Base-by-base conservation (phyloP, 35 echinoderm and acorn worm species). In the Heliocidaris erythrogramma region DNA sequence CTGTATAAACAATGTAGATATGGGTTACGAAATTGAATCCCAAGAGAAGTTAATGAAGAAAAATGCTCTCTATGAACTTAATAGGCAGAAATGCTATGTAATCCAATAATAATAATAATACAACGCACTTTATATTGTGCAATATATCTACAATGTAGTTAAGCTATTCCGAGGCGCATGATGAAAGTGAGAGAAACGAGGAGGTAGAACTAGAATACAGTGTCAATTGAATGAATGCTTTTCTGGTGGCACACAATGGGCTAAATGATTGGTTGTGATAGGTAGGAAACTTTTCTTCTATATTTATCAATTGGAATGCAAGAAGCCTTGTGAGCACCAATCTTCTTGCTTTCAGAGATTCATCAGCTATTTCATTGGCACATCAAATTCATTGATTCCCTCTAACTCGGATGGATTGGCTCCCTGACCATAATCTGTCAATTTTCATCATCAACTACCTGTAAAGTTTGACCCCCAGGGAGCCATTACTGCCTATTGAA, bases 391-490 rank as follows among this genome's bases (percentile, higher is more conserved):
- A 89, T 48, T 89, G 31, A 47, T 89, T 89, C 31, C 30, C 30
- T 89, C 87, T 21, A 21, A 89, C 31, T 48, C 30, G 32, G 9
- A 30, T 17, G 87, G 31, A 89, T 27, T 78, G 21, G 65, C 27
- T 56, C 52, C 52, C 52, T 56, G 52, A 14, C 10, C 65, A 78
- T 78, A 78, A 78, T 27, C 65, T 78, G 87, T 89, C 87, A 48
- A 89, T 89, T 89, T 21, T 89, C 87, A 89, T 89, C 87, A 47
- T 89, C 87, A 31, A 27, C 47, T 89, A 89, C 18, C 87, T 89
- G 87, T 89, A 89, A 89, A 89, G 31, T 89, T 89, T 89, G 87
- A 89, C 87, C 69, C 87, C 87, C 65, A n/a, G 27, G 31, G 87
- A 89, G 7, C 31, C 31, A 47, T 89, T 32, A 32, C 87, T 32